Conservation (phyloP, 2,113 vertebrate genomes). For the Nannospalax galili region DNA sequence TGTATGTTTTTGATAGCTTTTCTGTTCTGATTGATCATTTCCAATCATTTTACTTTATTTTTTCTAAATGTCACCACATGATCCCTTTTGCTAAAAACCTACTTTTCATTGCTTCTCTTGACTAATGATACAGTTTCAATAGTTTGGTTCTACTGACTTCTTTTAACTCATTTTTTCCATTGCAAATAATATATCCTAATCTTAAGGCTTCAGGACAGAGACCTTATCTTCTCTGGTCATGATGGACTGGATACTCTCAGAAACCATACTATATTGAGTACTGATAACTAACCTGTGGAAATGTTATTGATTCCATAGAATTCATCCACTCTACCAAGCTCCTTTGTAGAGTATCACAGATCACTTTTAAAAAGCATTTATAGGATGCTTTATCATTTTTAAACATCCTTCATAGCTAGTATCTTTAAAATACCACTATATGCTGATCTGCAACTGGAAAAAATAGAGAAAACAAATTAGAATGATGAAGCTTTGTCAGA, state of each 20-base stretch:
- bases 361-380: background rate
- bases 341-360: conserved; percentile 9
- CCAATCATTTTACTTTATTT: background rate
- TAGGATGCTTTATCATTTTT: conserved; percentile 45
- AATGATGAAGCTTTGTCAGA: conserved; percentile 13
- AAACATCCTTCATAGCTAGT: conserved; percentile 45
- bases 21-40: background rate
- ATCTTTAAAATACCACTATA: conserved; percentile 46
- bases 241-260: background rate
- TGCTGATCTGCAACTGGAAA: background rate
- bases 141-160: background rate
- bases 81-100: conserved; percentile 30
- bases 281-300: background rate
- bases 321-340: background rate
- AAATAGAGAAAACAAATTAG: conserved; percentile 34
- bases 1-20: background rate
- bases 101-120: conserved; percentile 4
- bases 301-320: background rate
- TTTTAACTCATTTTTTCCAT: background rate
- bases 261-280: background rate
- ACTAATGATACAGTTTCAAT: conserved; percentile 32
- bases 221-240: background rate
- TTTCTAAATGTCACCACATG: conserved; percentile 6
- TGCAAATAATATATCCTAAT: conserved; percentile 16
- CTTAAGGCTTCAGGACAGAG: background rate